Conservation (phyloP, 2,888 invertebrate genomes). For the Amiota mariae region DNA sequence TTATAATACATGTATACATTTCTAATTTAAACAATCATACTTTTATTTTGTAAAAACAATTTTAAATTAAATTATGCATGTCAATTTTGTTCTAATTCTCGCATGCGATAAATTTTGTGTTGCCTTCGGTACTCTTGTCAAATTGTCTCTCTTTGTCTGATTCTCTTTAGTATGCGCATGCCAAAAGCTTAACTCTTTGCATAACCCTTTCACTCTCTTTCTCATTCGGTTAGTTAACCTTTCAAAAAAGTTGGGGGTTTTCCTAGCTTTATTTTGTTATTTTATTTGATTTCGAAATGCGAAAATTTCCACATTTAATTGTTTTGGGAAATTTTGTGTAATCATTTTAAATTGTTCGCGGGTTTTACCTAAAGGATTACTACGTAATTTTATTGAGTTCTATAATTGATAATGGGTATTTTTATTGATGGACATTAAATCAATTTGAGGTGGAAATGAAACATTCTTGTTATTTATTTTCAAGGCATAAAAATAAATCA, state of each 20-base stretch:
- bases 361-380: slow-evolving; percentile 63
- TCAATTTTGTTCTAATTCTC: slow-evolving; percentile 29
- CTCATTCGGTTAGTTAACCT: neutral
- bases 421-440: too few species aligned
- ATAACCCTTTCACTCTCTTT: slow-evolving; percentile 29
- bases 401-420: too few species aligned
- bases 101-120: slow-evolving; percentile 43
- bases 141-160: neutral
- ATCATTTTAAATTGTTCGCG: slow-evolving; percentile 67
- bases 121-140: neutral
- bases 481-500: too few species aligned
- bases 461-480: too few species aligned
- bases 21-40: too few species aligned
- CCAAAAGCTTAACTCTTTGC: neutral
- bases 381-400: too few species aligned
- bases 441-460: too few species aligned
- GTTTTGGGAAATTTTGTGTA: slow-evolving; percentile 68
- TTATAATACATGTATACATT: too few species aligned
- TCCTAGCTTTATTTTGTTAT: slow-evolving; percentile 34
- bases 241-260: neutral
- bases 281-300: slow-evolving; percentile 5
- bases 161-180: slow-evolving; percentile 30
- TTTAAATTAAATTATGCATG: too few species aligned
- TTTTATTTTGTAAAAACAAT: too few species aligned
- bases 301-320: slow-evolving; percentile 55